A percentile compares a stretch with the other conserved stretches of the same genome.
phyloP scores from a whole-genome alignment of 2,113 vertebrate genomes.

The Nestor notabilis region DNA sequence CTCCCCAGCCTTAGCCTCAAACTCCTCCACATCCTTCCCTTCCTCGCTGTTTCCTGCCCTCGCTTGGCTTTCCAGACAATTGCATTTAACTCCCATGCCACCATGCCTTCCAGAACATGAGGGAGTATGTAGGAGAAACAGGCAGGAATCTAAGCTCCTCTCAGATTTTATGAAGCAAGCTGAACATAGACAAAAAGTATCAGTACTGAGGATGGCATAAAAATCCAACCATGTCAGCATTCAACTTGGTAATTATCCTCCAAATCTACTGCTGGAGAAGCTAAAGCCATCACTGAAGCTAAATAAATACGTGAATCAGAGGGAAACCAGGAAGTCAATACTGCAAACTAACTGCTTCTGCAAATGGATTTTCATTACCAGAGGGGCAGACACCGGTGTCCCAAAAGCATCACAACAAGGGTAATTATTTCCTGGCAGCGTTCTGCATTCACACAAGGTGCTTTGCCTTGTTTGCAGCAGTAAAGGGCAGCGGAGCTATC shows the following conservation, averaged over 20 bases:
- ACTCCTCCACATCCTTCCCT: not conserved
- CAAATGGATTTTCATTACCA: not conserved
- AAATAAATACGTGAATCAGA: not conserved
- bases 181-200: not conserved
- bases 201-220: not conserved
- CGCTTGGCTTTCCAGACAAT: not conserved
- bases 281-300: not conserved
- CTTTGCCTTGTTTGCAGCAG: not conserved
- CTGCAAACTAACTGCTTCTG: not conserved
- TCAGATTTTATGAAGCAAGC: not conserved
- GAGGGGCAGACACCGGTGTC: not conserved
- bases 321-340: not conserved
- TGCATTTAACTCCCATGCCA: not conserved
- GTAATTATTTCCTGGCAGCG: not conserved
- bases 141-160: not conserved
- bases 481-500: not conserved
- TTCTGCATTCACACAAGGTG: not conserved
- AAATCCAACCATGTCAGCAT: not conserved
- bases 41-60: not conserved
- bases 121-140: not conserved
- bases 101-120: rapidly evolving
- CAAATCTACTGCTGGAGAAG: not conserved
- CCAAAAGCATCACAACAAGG: not conserved
- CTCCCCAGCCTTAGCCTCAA: not conserved
- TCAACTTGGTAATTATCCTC: not conserved